Evolutionary conservation across 2,797 vertebrate genomes (phyloP).

Genomic region (Argya squamiceps): DNA sequence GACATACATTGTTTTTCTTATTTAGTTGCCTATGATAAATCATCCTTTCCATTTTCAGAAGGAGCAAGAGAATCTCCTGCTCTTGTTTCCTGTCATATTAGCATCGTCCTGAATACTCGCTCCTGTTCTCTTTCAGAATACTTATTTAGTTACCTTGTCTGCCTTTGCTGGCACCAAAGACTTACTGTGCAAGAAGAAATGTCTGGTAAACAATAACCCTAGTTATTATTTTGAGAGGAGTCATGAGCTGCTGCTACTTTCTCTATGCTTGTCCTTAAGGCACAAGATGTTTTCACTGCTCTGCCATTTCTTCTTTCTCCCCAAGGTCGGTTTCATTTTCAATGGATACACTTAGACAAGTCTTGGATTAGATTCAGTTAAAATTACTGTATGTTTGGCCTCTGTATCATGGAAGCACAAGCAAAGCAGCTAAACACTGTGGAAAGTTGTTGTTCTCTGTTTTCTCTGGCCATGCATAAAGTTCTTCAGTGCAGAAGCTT

Average conservation of each 20-base stretch:
- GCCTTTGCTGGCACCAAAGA: constrained; percentile 15
- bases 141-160: constrained; percentile 10
- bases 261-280: constrained; percentile 17
- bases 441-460: constrained; percentile 73
- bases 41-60: constrained; percentile 26
- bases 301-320: constrained; percentile 45
- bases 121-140: constrained; percentile 19
- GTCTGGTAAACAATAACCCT: constrained; percentile 18
- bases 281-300: constrained; percentile 36
- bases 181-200: constrained; percentile 27
- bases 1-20: neutral
- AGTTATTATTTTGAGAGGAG: constrained; percentile 47
- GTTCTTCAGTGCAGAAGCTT: constrained; percentile 57
- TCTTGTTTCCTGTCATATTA: neutral
- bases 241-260: neutral
- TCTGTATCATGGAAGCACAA: constrained; percentile 60
- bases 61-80: neutral
- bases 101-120: neutral
- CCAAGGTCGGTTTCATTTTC: constrained; percentile 55
- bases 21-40: neutral
- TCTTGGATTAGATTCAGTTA: constrained; percentile 67
- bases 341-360: constrained; percentile 52
- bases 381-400: constrained; percentile 62
- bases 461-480: constrained; percentile 71
- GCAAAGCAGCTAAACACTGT: constrained; percentile 69